Evolutionary conservation across 2,113 vertebrate genomes (phyloP).

Genomic region (Lophius piscatorius): DNA sequence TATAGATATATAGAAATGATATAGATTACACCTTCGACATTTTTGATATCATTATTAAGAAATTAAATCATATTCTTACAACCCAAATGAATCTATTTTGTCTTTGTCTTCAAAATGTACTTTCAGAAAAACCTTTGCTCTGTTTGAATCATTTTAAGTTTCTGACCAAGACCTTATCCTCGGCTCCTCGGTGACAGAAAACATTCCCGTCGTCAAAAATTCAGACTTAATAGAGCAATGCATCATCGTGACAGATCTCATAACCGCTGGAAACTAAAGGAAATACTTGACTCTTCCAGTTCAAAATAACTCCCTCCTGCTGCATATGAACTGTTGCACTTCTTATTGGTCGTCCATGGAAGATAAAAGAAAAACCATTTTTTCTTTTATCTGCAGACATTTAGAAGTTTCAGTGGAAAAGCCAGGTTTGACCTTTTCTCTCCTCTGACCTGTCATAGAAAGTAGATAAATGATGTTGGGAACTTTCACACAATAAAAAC

Average conservation of each 20-base stretch:
- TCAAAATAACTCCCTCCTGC: slow-evolving; percentile 16
- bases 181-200: slow-evolving; percentile 6
- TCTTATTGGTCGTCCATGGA: too few species aligned
- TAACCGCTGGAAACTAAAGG: slow-evolving; percentile 19
- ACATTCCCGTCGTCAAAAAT: slow-evolving; percentile 17
- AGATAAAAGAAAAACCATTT: not conserved
- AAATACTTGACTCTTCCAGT: slow-evolving; percentile 22
- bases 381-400: slow-evolving; percentile 3
- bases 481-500: not conserved
- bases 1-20: too few species aligned
- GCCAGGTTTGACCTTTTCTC: not conserved
- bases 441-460: not conserved
- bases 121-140: slow-evolving; percentile 11
- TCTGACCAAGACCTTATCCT: slow-evolving; percentile 6
- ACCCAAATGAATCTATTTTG: too few species aligned
- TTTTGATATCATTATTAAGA: slow-evolving; percentile 6
- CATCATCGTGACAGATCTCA: slow-evolving; percentile 57
- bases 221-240: slow-evolving; percentile 38
- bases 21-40: not conserved
- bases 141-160: not conserved
- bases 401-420: not conserved
- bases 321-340: slow-evolving; percentile 5
- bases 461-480: not conserved
- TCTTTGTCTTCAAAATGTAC: slow-evolving; percentile 4
- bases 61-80: not conserved